Evolutionary conservation across 2,888 invertebrate species (phyloP), one percentile per base, ranked within the genome.

Genomic region (Escarpia spicata): DNA sequence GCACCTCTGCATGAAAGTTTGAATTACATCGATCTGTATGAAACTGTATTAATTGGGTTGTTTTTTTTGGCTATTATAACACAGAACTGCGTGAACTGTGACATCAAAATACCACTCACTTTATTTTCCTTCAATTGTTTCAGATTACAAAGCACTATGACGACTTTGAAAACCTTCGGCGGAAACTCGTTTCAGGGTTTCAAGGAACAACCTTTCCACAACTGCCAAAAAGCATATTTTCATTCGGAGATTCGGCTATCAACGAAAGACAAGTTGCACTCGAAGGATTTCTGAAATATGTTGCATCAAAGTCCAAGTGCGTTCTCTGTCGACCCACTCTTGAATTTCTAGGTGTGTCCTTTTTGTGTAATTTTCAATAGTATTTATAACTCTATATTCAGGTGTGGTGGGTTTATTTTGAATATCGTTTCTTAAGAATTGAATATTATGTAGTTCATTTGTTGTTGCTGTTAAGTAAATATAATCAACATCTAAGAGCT

Each of bases 111-210:
- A 52, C 6, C 52, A 9, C 15, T 12, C 52, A 52, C 52, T 75
- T 75, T 75, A 26, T 26, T 26, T 75, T 75, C 0, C 26, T 6
- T 75, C 3, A 75, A 75, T 75, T 75, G 19, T 75, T 60, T 26
- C 93, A 96, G 96, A 93, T 95, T 52, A 93, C 93, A 43, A 95
- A 94, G 92, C 95, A 95, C 92, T 94, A 95, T 92, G 92, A 91
- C 75, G 96, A 95, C 12, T 95, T 95, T 95, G 95, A 95, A 92
- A 94, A 95, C 2, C 92, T 96, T 19, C 94, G 95, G 44, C 90
- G 92, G 0, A 95, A 95, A 92, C 90, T 96, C 60, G 94, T 94
- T 90, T 95, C 94, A 37, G 94, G 95, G 90, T 95, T 93, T 92
- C 94, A 94, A 43, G 95, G 95, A 12, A 95, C 95, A 0, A 94